phyloP scores from a whole-genome alignment of 1,140 invertebrate genomes.

The Tetramorium simillimum region DNA sequence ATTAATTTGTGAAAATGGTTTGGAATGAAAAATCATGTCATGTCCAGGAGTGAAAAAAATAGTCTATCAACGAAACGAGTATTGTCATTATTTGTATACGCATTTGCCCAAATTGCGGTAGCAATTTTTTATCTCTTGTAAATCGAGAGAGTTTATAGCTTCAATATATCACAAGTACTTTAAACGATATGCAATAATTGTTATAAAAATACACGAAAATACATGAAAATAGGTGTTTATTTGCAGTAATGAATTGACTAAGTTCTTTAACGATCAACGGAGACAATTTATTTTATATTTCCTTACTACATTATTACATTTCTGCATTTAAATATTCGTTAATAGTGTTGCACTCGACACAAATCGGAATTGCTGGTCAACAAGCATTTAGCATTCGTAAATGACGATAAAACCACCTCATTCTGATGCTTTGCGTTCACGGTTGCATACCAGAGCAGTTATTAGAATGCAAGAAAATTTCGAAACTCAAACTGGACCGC shows the following conservation, averaged over 20 bases:
- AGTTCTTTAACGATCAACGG: background rate
- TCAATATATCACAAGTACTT: background rate
- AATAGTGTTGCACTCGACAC: background rate
- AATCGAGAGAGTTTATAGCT: background rate
- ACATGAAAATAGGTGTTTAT: background rate
- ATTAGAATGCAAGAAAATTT: constrained; percentile 37
- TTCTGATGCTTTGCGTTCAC: constrained; percentile 25
- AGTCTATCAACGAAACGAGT: background rate
- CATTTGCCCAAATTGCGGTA: background rate
- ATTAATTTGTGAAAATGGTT: constrained; percentile 4
- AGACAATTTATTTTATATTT: background rate
- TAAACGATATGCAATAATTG: background rate
- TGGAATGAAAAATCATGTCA: background rate
- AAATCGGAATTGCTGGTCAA: background rate
- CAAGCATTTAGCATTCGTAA: background rate
- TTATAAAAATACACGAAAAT: background rate
- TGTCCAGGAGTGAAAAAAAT: background rate
- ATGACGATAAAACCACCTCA: background rate
- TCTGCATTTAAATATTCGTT: background rate
- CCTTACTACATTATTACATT: background rate
- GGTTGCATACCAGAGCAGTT: constrained; percentile 7
- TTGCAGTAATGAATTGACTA: background rate
- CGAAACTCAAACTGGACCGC: constrained; percentile 26
- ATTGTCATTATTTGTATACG: background rate
- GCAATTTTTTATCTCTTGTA: background rate